These are phyloP conservation scores for Henricia sp. DNA, from an alignment of 53 echinoderm and acorn worm genomes.

Conservation along the genomic window DNA sequence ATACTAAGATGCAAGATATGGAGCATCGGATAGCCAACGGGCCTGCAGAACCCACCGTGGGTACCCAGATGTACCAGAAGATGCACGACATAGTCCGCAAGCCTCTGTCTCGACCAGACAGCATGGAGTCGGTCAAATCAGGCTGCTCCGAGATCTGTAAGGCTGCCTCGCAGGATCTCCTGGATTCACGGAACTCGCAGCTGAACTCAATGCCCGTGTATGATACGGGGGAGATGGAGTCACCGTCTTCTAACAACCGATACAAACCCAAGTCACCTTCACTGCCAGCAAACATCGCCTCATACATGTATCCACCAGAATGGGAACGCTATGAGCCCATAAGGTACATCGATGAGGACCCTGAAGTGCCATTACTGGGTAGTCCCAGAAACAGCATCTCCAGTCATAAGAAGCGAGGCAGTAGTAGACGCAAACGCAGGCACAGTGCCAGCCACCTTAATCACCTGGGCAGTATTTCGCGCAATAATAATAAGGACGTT, in stretches of 20 bases:
- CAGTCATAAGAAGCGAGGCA: constrained; percentile 54
- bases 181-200: constrained; percentile 67
- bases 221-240: constrained; percentile 76
- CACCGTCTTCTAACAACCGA: constrained; percentile 80
- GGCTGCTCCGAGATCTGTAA: constrained; percentile 79
- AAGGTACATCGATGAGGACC: constrained; percentile 93
- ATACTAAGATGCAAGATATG: constrained; percentile 96
- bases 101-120: constrained; percentile 85
- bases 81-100: constrained; percentile 85
- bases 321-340: constrained; percentile 96
- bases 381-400: constrained; percentile 66
- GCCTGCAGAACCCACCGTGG: constrained; percentile 58
- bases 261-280: constrained; percentile 88
- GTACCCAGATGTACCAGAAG: constrained; percentile 91
- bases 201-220: constrained; percentile 64
- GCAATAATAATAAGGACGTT: constrained; percentile 64
- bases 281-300: constrained; percentile 90
- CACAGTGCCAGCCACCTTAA: constrained; percentile 84
- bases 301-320: constrained; percentile 84
- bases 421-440: constrained; percentile 69
- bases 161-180: constrained; percentile 68
- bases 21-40: constrained; percentile 86
- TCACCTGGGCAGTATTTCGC: constrained; percentile 76
- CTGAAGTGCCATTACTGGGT: constrained; percentile 82
- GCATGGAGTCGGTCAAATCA: constrained; percentile 96